Evolutionary conservation across 2,888 invertebrate genomes (phyloP).

Genomic region (Rhaphigaster nebulosa): DNA sequence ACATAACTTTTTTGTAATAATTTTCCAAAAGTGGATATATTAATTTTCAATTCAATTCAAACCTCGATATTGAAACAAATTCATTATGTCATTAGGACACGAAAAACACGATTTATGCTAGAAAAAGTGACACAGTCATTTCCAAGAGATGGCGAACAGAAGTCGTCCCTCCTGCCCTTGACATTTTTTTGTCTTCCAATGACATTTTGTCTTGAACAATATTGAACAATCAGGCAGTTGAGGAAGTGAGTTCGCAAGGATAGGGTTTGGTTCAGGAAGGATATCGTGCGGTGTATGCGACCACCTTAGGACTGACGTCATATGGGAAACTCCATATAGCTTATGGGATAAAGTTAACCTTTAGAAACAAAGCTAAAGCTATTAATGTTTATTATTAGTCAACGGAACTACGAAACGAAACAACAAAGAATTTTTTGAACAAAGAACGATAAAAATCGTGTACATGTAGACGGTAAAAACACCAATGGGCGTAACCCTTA

Average conservation of each 20-base stretch:
- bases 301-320: background rate
- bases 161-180: background rate
- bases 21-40: too few relatives aligned
- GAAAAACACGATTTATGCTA: background rate
- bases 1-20: too few relatives aligned
- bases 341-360: background rate
- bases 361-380: background rate
- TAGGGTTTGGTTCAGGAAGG: constrained; percentile 10
- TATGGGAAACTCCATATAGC: background rate
- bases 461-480: too few relatives aligned
- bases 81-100: background rate
- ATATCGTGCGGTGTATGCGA: background rate
- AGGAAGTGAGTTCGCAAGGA: constrained; percentile 32
- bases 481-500: too few relatives aligned
- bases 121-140: background rate
- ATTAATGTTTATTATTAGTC: background rate
- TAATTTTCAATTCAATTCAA: too few relatives aligned
- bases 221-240: background rate
- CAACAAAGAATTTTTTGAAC: background rate
- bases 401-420: background rate
- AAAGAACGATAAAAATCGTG: too few relatives aligned
- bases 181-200: background rate
- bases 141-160: background rate
- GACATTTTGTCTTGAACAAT: background rate
- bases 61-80: background rate